These are phyloP conservation scores for Penaeus indicus DNA, from an alignment of 1,140 invertebrate genomes.

Conservation along the genomic window DNA sequence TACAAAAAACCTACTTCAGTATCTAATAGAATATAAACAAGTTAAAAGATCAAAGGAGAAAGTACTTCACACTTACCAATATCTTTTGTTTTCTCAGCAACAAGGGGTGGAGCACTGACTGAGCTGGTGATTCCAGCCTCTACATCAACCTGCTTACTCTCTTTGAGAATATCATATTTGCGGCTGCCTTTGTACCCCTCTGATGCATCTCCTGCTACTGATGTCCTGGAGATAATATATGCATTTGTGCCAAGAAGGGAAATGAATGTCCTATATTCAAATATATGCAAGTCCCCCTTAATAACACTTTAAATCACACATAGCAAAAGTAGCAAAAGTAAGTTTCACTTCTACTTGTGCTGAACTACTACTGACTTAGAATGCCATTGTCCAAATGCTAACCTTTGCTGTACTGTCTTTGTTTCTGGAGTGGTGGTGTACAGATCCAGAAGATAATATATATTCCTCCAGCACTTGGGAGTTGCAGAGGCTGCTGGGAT, in stretches of 20 bases:
- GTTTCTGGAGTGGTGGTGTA: conserved; percentile 95
- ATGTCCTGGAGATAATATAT: conserved; percentile 69
- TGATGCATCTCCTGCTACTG: conserved; percentile 72
- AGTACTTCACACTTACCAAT: conserved; percentile 63
- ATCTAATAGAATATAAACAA: not conserved
- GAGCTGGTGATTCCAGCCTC: conserved; percentile 69
- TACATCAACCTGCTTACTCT: conserved; percentile 70
- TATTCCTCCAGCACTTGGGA: conserved; percentile 93
- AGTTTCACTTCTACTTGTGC: not conserved
- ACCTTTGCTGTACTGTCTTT: conserved; percentile 80
- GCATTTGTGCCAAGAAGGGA: conserved; percentile 60
- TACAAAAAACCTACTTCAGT: not conserved
- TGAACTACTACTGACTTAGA: not conserved
- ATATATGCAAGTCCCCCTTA: no score
- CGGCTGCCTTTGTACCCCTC: conserved; percentile 74
- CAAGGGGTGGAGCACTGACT: conserved; percentile 65
- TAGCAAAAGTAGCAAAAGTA: conserved; percentile 69
- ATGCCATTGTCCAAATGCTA: not conserved
- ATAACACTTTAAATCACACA: not conserved
- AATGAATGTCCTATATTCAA: no score
- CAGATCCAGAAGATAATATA: conserved; percentile 91
- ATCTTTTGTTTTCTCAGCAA: conserved; percentile 67
- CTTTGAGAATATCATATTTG: conserved; percentile 72
- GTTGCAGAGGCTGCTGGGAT: conserved; percentile 70
- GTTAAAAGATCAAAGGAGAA: not conserved